phyloP scores from a whole-genome alignment of 2,888 invertebrate genomes.

The Troides helena region DNA sequence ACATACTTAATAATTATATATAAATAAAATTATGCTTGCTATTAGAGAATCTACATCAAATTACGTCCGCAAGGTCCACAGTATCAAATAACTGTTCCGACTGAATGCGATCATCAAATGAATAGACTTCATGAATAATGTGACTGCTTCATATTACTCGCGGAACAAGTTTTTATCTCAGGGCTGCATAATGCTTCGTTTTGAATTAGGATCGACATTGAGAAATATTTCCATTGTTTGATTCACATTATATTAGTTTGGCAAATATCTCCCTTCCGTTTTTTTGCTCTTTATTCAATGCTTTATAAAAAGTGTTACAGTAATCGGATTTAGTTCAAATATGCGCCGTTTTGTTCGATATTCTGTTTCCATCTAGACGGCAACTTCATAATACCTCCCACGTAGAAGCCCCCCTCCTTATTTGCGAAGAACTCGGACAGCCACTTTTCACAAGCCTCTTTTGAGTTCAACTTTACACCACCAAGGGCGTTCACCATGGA shows the following conservation, averaged over 20 bases:
- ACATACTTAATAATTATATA: neutral
- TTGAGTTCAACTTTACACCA: too few species aligned
- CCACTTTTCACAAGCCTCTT: too few species aligned
- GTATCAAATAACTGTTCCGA: conserved; percentile 27
- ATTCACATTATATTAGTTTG: neutral
- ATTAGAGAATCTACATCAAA: neutral
- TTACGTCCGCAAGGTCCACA: conserved; percentile 9
- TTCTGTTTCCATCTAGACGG: too few species aligned
- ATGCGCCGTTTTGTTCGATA: too few species aligned
- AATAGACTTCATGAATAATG: conserved; percentile 25
- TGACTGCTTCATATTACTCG: conserved; percentile 20
- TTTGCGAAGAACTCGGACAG: too few species aligned
- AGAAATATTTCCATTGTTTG: neutral
- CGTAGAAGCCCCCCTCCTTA: too few species aligned
- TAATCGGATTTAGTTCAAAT: too few species aligned
- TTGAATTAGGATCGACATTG: neutral
- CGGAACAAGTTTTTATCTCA: conserved; percentile 7
- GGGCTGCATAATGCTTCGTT: conserved; percentile 9
- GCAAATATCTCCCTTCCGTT: too few species aligned
- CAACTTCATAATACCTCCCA: too few species aligned
- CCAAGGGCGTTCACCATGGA: too few species aligned
- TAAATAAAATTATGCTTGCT: neutral
- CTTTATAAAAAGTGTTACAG: too few species aligned
- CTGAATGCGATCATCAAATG: conserved; percentile 28
- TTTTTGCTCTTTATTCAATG: too few species aligned